These are phyloP conservation scores for Smutsia gigantea DNA, from an alignment of 2,797 vertebrate genomes.

Conservation along the genomic window DNA sequence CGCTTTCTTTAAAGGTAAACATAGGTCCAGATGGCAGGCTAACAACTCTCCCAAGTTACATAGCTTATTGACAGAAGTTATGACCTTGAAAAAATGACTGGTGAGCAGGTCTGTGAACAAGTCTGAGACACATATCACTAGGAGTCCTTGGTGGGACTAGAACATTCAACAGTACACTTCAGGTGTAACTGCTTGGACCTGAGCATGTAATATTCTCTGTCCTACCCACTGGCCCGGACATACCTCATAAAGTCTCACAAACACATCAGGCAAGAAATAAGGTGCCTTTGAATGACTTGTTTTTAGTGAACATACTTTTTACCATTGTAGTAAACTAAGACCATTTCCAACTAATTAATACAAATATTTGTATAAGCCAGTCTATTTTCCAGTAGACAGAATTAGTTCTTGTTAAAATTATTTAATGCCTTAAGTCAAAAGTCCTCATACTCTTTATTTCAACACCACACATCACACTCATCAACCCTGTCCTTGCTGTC, in stretches of 20 bases:
- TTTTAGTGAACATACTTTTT: neutral
- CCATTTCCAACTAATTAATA: conserved; percentile 22
- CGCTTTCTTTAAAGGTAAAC: neutral
- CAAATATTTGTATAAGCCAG: neutral
- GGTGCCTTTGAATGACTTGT: neutral
- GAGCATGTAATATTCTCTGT: neutral
- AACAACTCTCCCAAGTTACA: neutral
- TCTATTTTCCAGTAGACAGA: neutral
- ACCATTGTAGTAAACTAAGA: neutral
- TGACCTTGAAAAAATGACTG: neutral
- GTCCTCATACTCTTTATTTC: conserved; percentile 1
- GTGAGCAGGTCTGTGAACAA: neutral
- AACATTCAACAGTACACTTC: neutral
- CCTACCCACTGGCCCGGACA: neutral
- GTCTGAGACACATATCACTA: neutral
- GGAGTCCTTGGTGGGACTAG: neutral
- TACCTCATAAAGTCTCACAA: neutral
- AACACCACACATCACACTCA: neutral
- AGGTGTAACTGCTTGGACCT: no score
- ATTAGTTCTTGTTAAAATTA: neutral
- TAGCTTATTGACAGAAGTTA: neutral
- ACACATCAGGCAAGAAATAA: neutral
- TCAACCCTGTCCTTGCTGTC: neutral
- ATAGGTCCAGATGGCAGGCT: neutral
- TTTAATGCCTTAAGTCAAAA: neutral